A percentile compares a stretch with the other conserved stretches of the same genome.
Conservation (phyloP, 2,888 invertebrate species). For the Crioceris asparagi region DNA sequence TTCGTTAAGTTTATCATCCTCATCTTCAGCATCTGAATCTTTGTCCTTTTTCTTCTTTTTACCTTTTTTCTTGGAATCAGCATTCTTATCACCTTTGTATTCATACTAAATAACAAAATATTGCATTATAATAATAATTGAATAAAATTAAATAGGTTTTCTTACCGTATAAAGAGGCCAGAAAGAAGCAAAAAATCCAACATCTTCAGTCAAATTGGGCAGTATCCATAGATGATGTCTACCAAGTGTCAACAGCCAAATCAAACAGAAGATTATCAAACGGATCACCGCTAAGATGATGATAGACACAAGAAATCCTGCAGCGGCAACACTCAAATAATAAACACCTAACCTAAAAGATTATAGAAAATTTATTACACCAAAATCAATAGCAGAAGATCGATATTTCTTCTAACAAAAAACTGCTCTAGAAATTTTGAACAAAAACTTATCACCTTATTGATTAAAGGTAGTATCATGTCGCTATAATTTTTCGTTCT, state of each 20-base stretch:
- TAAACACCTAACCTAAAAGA: constrained; percentile 76
- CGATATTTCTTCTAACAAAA: too few species aligned
- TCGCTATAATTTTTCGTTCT: too few species aligned
- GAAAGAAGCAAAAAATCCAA: constrained; percentile 97
- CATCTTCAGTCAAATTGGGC: constrained; percentile 98
- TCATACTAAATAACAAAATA: constrained; percentile 54
- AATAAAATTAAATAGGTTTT: neutral
- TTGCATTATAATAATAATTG: neutral
- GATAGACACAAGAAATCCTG: constrained; percentile 89
- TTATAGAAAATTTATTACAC: too few species aligned
- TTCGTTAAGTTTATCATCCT: constrained; percentile 23
- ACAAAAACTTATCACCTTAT: too few species aligned
- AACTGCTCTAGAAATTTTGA: too few species aligned
- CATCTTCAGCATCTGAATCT: constrained; percentile 61
- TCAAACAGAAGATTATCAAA: constrained; percentile 78
- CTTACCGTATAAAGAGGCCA: constrained; percentile 60
- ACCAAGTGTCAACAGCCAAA: constrained; percentile 82
- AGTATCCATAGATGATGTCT: constrained; percentile 94
- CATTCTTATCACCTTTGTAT: constrained; percentile 58
- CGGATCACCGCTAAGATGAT: constrained; percentile 82
- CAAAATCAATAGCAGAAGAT: too few species aligned
- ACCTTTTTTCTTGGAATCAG: constrained; percentile 45
- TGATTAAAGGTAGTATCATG: too few species aligned
- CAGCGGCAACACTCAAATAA: constrained; percentile 90
- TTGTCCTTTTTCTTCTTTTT: constrained; percentile 70